Evolutionary conservation across 1,140 invertebrate species (phyloP).

Genomic region (Psix sp.): DNA sequence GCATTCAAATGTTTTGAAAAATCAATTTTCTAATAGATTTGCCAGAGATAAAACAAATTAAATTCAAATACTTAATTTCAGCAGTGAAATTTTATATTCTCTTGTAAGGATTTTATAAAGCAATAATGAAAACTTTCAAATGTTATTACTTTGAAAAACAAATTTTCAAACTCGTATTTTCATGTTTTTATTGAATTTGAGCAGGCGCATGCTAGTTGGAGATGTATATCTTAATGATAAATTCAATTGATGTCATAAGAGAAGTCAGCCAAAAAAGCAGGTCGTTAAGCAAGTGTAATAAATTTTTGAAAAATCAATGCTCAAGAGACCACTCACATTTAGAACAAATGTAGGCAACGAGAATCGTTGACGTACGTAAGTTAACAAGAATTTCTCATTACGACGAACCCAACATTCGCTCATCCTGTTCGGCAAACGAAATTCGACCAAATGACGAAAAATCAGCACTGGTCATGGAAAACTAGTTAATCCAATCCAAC

Average conservation of each 20-base stretch:
- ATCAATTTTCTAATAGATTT: no score
- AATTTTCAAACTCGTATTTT: no score
- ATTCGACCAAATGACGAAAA: slow-evolving; percentile 15
- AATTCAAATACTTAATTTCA: no score
- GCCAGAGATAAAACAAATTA: no score
- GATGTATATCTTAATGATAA: no score
- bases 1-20: no score
- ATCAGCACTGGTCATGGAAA: slow-evolving; percentile 8
- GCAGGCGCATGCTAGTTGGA: no score
- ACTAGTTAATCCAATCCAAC: slow-evolving; percentile 27
- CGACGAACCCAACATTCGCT: background rate
- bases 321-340: background rate
- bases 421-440: slow-evolving; percentile 20
- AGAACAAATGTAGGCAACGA: slow-evolving; percentile 2
- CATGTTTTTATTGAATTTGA: background rate
- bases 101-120: no score
- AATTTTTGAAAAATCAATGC: slow-evolving; percentile 24
- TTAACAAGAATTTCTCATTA: slow-evolving; percentile 19
- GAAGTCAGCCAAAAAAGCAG: slow-evolving; percentile 6
- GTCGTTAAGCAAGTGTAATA: slow-evolving; percentile 14
- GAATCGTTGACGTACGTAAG: slow-evolving; percentile 21
- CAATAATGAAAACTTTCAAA: no score
- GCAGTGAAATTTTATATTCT: no score
- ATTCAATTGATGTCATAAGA: slow-evolving; percentile 20
- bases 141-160: no score